Base-by-base conservation (phyloP, 2,888 invertebrate genomes). In the Meandrusa payeni region DNA sequence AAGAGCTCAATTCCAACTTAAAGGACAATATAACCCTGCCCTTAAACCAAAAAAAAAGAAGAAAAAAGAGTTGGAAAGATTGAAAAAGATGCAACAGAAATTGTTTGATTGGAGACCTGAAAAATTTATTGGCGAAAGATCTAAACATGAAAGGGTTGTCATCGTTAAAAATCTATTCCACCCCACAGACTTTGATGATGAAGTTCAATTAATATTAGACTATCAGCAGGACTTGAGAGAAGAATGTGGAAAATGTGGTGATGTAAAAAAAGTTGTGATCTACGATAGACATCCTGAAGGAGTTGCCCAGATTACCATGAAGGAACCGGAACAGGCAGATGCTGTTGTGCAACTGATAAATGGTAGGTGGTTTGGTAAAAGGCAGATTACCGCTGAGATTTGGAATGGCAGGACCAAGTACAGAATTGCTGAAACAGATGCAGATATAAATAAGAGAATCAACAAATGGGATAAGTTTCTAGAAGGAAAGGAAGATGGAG, bases 341-440 rank as follows among this genome's bases (percentile, higher is more conserved):
- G 91, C 93, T 43, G 97, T 97, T 33, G 92, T 99, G 5, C 90
- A 91, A 55, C 90, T 96, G 54, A 90, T 99, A 66, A 94, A 98
- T 75, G 95, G 95, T 1, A 90, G 98, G 23, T 96, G 94, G 91
- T 97, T 98, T 82, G 95, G 95, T 4, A 93, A 97, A 68, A 89
- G 95, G 23, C 91, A 94, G 74, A 90, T 99, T 15, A 91, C 90
- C 2, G 98, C 97, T 2, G 94, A 94, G 68, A 92, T 94, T 51
- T 99, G 97, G 96, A 98, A 99, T 85, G 99, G 99, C 9, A 94
- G 94, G 71, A 96, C 97, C 0, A 98, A 97, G 75, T 97, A 94
- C 79, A 94, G 93, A 74, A 92, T 97, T 61, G 92, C 92, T 39
- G 99, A 99, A 86, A 97, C 97, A 0, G 97, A 96, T 67, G 93